A percentile compares a stretch with the other conserved stretches of the same genome.
phyloP scores from a whole-genome alignment of 2,888 invertebrate genomes.

The Unio delphinus region DNA sequence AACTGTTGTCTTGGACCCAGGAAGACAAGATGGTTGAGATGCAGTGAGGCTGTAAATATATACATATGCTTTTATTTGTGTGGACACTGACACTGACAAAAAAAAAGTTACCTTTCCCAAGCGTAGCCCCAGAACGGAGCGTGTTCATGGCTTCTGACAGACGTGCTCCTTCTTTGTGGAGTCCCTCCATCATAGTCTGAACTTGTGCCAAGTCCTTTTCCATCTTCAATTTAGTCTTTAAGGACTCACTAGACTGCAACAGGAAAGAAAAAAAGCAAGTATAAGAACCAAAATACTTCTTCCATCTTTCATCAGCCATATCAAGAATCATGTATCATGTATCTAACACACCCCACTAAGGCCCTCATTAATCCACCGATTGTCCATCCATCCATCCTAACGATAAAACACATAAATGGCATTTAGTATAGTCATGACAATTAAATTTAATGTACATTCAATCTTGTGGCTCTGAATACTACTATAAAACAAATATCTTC shows the following conservation, averaged over 20 bases:
- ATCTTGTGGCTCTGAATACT: too few relatives aligned
- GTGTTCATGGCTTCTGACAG: constrained; percentile 88
- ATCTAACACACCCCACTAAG: too few relatives aligned
- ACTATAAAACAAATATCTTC: too few relatives aligned
- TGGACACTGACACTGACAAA: neutral
- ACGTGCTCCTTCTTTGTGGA: constrained; percentile 88
- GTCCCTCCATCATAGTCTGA: constrained; percentile 86
- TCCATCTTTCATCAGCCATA: neutral
- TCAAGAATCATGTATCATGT: neutral
- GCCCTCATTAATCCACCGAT: too few relatives aligned
- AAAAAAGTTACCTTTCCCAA: constrained; percentile 12
- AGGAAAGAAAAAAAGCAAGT: neutral
- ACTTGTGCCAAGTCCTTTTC: constrained; percentile 84
- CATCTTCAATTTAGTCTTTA: constrained; percentile 70
- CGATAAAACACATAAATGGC: too few relatives aligned
- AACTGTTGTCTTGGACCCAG: too few relatives aligned
- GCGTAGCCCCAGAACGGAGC: constrained; percentile 72
- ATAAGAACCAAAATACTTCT: neutral
- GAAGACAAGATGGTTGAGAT: too few relatives aligned
- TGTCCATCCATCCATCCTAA: too few relatives aligned
- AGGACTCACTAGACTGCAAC: constrained; percentile 48
- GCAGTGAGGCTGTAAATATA: too few relatives aligned
- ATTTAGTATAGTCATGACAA: too few relatives aligned
- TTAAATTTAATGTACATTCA: too few relatives aligned
- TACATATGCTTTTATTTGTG: too few relatives aligned